These are phyloP conservation scores for Bolinopsis microptera DNA, from an alignment of 37 sponge, comb jelly and placozoan genomes.

Conservation along the genomic window DNA sequence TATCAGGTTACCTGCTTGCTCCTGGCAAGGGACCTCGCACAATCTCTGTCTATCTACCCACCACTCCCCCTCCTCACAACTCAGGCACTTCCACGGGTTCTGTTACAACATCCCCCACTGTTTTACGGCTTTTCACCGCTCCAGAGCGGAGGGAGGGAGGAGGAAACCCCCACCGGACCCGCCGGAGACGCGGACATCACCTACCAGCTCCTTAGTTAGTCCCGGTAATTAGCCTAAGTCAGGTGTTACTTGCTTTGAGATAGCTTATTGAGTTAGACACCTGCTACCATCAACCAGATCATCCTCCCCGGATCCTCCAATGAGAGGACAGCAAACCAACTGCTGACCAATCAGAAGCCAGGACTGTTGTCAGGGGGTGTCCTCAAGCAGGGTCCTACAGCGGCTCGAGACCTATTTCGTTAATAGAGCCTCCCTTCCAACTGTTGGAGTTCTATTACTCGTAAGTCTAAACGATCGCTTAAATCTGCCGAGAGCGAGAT, in stretches of 20 bases:
- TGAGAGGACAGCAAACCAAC: not conserved
- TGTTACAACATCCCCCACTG: not conserved
- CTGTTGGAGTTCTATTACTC: not conserved
- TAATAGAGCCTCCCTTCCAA: not conserved
- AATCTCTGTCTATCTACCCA: not conserved
- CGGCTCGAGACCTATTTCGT: not conserved
- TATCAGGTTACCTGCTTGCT: slow-evolving; percentile 53
- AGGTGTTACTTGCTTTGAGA: slow-evolving; percentile 66
- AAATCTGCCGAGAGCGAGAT: not conserved
- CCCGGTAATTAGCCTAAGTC: slow-evolving; percentile 39
- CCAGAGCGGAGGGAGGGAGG: not conserved
- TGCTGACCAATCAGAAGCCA: not conserved
- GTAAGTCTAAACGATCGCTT: not conserved
- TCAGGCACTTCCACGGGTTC: not conserved
- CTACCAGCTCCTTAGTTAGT: not conserved
- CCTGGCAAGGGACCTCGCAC: not conserved
- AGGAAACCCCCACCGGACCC: slow-evolving; percentile 9
- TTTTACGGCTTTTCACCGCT: not conserved
- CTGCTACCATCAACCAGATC: slow-evolving; percentile 7
- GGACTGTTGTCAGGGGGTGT: not conserved
- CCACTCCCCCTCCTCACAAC: not conserved
- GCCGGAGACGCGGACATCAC: not conserved
- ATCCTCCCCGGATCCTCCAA: not conserved
- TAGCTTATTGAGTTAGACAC: slow-evolving; percentile 63
- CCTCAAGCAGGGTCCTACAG: slow-evolving; percentile 55